phyloP scores from a whole-genome alignment of 1,140 invertebrate species.

The Dreissena polymorpha region DNA sequence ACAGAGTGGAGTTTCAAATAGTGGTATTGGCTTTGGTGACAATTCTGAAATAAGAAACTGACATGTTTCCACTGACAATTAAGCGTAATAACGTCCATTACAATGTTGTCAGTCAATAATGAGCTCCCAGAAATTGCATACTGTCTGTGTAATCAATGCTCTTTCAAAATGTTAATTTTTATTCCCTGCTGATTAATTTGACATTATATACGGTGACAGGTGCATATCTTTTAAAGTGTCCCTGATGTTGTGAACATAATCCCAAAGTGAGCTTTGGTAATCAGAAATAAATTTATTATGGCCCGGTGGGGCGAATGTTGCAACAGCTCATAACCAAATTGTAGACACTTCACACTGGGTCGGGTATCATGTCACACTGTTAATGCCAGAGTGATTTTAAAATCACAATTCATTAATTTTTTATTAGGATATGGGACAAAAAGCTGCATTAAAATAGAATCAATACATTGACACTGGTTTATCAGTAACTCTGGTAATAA shows the following conservation, averaged over 20 bases:
- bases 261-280: not conserved
- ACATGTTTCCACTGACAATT: slow-evolving; percentile 49
- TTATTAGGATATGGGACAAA: too few species aligned
- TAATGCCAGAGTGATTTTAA: too few species aligned
- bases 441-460: too few species aligned
- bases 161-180: slow-evolving; percentile 45
- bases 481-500: too few species aligned
- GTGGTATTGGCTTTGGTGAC: not conserved
- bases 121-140: slow-evolving; percentile 22
- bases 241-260: not conserved
- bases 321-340: too few species aligned
- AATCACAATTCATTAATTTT: too few species aligned
- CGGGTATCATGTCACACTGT: too few species aligned
- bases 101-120: slow-evolving; percentile 43
- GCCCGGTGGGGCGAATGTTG: too few species aligned
- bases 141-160: slow-evolving; percentile 31
- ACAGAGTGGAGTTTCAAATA: not conserved
- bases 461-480: too few species aligned
- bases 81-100: slow-evolving; percentile 38
- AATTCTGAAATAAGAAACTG: slow-evolving; percentile 50
- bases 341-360: too few species aligned
- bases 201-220: slow-evolving; percentile 51
- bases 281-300: too few species aligned
- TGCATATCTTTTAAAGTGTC: not conserved
- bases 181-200: slow-evolving; percentile 46